Evolutionary conservation across 2,113 vertebrate genomes (phyloP).

Genomic region (Anseranas semipalmata): DNA sequence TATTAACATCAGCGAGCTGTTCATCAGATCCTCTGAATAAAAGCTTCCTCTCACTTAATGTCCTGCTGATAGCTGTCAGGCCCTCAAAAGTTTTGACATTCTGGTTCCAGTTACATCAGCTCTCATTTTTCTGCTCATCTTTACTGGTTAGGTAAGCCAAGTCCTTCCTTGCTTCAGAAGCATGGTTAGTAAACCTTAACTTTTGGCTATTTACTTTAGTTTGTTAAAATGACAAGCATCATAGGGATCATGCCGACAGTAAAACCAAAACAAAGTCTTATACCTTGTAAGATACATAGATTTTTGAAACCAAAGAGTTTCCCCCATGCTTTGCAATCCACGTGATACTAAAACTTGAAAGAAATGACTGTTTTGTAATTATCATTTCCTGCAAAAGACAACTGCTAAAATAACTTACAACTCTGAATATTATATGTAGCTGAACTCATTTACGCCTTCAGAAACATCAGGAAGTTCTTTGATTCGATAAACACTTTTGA

Average conservation of each 20-base stretch:
- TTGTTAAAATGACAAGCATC: background rate
- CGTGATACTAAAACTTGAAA: background rate
- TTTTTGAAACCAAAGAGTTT: background rate
- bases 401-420: background rate
- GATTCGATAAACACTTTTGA: background rate
- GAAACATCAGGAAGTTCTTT: constrained; percentile 37
- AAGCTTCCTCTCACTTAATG: background rate
- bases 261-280: background rate
- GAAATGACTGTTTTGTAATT: background rate
- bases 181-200: background rate
- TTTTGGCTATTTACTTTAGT: background rate
- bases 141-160: background rate
- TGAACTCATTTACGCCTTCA: background rate
- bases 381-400: background rate
- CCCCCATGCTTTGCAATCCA: background rate
- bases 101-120: background rate
- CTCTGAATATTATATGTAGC: background rate
- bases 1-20: constrained; percentile 23
- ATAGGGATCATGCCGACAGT: background rate
- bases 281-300: background rate
- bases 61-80: constrained; percentile 4
- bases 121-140: background rate
- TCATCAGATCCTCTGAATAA: constrained; percentile 43
- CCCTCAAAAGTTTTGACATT: constrained; percentile 5
- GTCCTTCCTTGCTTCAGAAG: background rate